Conservation (phyloP, 2,888 invertebrate genomes). For the Xestobium rufovillosum region DNA sequence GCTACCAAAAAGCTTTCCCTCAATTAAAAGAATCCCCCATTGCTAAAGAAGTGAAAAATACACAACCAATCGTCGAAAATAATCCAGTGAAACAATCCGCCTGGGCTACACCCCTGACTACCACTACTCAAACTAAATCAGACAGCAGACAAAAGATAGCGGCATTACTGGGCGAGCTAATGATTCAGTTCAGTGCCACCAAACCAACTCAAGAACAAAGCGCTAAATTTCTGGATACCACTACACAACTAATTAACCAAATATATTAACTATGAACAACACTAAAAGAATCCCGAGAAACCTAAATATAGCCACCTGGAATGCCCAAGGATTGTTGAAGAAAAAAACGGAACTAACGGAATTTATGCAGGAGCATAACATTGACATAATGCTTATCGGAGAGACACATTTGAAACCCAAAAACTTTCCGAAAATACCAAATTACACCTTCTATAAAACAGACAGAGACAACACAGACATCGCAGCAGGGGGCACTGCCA, state of each 20-base stretch:
- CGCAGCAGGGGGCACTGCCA: constrained; percentile 12
- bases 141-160: constrained; percentile 1
- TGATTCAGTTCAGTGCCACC: too few relatives aligned
- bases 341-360: constrained; percentile 8
- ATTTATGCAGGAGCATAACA: constrained; percentile 5
- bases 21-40: too few relatives aligned
- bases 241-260: constrained; percentile 5
- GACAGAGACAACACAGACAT: constrained; percentile 5
- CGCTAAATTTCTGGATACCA: not conserved
- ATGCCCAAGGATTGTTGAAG: constrained; percentile 7
- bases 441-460: constrained; percentile 9
- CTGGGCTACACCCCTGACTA: too few relatives aligned
- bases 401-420: constrained; percentile 14
- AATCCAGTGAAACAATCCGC: not conserved
- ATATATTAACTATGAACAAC: constrained; percentile 1
- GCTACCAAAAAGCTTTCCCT: not conserved
- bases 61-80: too few relatives aligned
- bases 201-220: constrained; percentile 11
- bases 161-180: too few relatives aligned
- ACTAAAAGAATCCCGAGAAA: constrained; percentile 1
- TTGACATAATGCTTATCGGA: constrained; percentile 3
- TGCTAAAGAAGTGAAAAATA: not conserved
- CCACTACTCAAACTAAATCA: not conserved
- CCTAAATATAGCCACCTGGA: constrained; percentile 8
- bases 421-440: constrained; percentile 7